Conservation (phyloP, 2,113 vertebrate species). For the Opisthocomus hoazin region DNA sequence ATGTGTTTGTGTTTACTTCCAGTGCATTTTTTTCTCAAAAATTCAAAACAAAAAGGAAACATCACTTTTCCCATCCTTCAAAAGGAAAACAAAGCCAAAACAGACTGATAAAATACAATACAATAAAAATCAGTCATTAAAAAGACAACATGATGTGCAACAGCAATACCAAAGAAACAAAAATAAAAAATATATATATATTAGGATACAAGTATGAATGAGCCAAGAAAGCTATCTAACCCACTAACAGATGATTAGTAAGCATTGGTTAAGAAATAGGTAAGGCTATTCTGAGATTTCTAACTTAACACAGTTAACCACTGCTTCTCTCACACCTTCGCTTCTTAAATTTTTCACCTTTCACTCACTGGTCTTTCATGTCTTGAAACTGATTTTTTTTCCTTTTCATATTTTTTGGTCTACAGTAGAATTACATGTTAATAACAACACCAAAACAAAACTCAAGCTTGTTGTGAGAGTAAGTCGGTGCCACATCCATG, state of each 20-base stretch:
- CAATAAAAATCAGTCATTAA: conserved; percentile 75
- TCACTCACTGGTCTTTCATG: conserved; percentile 66
- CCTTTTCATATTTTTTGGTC: conserved; percentile 78
- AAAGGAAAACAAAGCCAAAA: conserved; percentile 62
- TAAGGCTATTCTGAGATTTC: conserved; percentile 78
- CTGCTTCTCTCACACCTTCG: conserved; percentile 64
- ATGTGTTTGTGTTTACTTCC: conserved; percentile 76
- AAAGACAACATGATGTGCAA: conserved; percentile 77
- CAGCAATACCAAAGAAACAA: conserved; percentile 72
- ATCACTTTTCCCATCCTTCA: conserved; percentile 68
- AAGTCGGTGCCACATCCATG: conserved; percentile 67
- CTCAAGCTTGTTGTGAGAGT: conserved; percentile 55
- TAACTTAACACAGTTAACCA: conserved; percentile 71
- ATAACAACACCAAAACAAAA: conserved; percentile 69
- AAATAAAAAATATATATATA: conserved; percentile 45
- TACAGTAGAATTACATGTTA: conserved; percentile 81
- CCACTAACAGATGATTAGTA: conserved; percentile 67
- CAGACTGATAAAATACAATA: conserved; percentile 71
- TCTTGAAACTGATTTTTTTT: conserved; percentile 68
- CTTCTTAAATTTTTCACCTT: conserved; percentile 57
- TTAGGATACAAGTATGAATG: conserved; percentile 63
- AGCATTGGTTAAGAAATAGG: conserved; percentile 75
- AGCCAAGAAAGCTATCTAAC: conserved; percentile 69
- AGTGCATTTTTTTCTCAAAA: conserved; percentile 74
- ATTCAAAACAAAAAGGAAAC: conserved; percentile 68